Evolutionary conservation across 37 sponge, comb jelly and placozoan genomes (phyloP), one percentile per base, ranked within the genome.

Genomic region (Chondrilla cf. caribensis): DNA sequence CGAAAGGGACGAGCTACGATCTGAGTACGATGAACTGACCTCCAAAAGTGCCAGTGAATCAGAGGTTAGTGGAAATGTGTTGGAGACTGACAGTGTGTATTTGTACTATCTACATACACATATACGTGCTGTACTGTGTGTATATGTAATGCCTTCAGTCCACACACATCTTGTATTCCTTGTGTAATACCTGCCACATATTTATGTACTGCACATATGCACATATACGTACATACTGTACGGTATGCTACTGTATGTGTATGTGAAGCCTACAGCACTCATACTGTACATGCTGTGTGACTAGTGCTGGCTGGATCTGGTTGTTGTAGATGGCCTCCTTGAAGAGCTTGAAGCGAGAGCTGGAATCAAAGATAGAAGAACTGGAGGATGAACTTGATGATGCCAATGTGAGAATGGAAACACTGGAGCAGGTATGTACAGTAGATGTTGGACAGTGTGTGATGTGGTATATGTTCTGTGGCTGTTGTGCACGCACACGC

Each of bases 331-430:
- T 95, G 29, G 82, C 86, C 14, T 87, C 92, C 3, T 82, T 94
- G 84, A 94, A 92, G 76, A 84, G 87, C 35, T 81, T 83, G 54
- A 96, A 94, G 81, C 87, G 90, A 47, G 99, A 99, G 29, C 58
- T 90, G 64, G 95, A 99, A 72, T 43, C 73, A 18, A 94, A 90
- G 81, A 60, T 99, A 29, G 95, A 90, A 31, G 99, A 92, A 54
- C 81, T 92, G 28, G 97, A 99, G 62, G 99, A 99, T 54, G 99
- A 99, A 43, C 81, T 97, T 67, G 98, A 97, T 70, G 98, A 97
- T 31, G 81, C 83, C 40, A 89, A 87, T 37, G 33, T 84, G 31
- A 87, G 89, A 59, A 31, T 86, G 8, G 80, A 88, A 83, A 84
- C 55, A 39, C 86, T 87, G 29, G 73, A 41, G 11, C 41, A 67